Conservation (phyloP, 2,888 invertebrate genomes). For the Thysanoteuthis rhombus region DNA sequence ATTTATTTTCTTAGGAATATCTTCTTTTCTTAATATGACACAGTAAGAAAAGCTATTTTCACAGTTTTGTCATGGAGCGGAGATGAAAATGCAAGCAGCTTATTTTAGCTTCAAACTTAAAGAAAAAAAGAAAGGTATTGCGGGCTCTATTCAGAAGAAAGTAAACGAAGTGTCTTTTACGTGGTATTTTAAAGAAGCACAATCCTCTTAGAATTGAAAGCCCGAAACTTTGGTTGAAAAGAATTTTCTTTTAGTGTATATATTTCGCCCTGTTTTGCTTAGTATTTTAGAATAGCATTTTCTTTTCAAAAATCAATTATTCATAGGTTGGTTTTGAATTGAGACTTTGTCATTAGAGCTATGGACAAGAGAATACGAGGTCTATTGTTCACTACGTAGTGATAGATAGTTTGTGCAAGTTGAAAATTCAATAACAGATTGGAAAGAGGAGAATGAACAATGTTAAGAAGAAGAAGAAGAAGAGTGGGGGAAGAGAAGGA, state of each 20-base stretch:
- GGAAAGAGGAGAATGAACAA: no score
- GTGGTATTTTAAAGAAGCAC: neutral
- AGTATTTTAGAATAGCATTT: no score
- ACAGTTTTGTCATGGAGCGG: neutral
- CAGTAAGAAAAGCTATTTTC: neutral
- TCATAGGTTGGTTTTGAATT: no score
- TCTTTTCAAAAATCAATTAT: no score
- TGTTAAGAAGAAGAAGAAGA: no score
- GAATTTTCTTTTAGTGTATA: neutral
- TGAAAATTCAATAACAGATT: no score
- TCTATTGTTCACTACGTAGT: no score
- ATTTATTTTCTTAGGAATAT: neutral
- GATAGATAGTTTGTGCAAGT: no score
- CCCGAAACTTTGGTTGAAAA: neutral
- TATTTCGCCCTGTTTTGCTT: no score
- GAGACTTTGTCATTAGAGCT: no score
- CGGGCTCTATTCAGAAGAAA: neutral
- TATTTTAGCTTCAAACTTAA: neutral
- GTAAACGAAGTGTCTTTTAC: neutral
- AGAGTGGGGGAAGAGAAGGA: no score
- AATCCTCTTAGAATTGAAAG: neutral
- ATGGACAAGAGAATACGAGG: no score
- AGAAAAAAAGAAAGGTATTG: neutral
- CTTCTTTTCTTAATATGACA: neutral
- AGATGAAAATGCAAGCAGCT: neutral